These are phyloP conservation scores for Heterotis niloticus DNA, from an alignment of 2,113 vertebrate species.

Conservation along the genomic window DNA sequence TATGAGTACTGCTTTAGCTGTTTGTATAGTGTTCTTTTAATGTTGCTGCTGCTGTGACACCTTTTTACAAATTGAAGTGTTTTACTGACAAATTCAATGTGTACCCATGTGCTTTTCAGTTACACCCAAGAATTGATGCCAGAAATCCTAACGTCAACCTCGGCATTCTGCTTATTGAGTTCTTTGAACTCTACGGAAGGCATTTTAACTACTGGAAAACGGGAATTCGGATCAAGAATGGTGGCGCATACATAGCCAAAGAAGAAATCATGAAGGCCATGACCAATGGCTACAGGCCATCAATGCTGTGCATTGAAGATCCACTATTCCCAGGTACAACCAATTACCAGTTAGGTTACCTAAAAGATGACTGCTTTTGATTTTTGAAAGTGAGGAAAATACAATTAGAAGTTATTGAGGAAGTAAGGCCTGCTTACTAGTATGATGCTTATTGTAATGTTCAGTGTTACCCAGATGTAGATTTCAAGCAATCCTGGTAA, in stretches of 20 bases:
- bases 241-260: slow-evolving; percentile 92
- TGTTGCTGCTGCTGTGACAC: background rate
- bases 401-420: too few species aligned
- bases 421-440: too few species aligned
- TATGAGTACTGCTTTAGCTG: too few species aligned
- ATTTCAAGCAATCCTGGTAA: too few species aligned
- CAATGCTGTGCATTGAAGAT: slow-evolving; percentile 97
- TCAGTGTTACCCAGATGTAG: too few species aligned
- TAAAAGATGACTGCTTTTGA: background rate
- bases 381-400: too few species aligned
- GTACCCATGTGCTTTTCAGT: slow-evolving; percentile 53
- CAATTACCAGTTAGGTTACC: background rate
- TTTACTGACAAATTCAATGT: too few species aligned
- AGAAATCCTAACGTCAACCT: slow-evolving; percentile 85
- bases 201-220: slow-evolving; percentile 99
- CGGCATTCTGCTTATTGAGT: slow-evolving; percentile 95
- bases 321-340: slow-evolving; percentile 83
- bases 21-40: background rate
- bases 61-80: too few species aligned
- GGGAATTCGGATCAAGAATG: slow-evolving; percentile 93
- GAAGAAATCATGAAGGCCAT: slow-evolving; percentile 94
- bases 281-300: slow-evolving; percentile 90
- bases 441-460: too few species aligned
- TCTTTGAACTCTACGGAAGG: slow-evolving; percentile 96
- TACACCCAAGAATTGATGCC: slow-evolving; percentile 91